Conservation (phyloP, 2,113 vertebrate species). For the Anser brachyrhynchus region DNA sequence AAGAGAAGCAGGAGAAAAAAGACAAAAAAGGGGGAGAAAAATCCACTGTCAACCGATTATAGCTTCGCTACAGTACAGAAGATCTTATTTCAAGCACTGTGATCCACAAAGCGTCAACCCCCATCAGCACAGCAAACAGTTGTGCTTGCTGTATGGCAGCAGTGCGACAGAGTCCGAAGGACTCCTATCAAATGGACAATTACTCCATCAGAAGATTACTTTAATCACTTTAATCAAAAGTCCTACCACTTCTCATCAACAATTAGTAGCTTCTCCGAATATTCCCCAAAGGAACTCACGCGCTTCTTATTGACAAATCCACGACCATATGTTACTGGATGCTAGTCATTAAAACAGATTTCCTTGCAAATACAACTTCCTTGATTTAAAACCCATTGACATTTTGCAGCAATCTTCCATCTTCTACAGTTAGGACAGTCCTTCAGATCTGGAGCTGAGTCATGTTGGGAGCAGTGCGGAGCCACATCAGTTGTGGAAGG, state of each 20-base stretch:
- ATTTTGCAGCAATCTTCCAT: neutral
- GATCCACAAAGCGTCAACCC: neutral
- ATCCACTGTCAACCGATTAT: neutral
- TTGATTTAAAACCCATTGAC: neutral
- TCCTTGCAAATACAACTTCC: neutral
- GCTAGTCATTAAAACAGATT: neutral
- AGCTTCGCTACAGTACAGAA: neutral
- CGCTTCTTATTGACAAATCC: neutral
- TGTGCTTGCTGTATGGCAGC: neutral
- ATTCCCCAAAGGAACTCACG: neutral
- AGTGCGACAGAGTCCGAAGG: neutral
- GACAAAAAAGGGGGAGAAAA: neutral
- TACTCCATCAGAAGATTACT: neutral
- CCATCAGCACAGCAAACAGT: neutral
- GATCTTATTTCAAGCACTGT: neutral
- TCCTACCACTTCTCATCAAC: neutral
- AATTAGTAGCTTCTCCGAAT: neutral
- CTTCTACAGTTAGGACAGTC: neutral
- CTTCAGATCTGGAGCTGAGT: neutral
- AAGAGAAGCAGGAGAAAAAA: neutral
- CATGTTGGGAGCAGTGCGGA: neutral
- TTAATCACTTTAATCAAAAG: conserved; percentile 27
- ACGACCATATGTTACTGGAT: neutral
- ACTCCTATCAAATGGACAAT: neutral
- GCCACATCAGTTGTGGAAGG: neutral